Conservation (phyloP, 2,888 invertebrate species). For the Leptopilina syphax region DNA sequence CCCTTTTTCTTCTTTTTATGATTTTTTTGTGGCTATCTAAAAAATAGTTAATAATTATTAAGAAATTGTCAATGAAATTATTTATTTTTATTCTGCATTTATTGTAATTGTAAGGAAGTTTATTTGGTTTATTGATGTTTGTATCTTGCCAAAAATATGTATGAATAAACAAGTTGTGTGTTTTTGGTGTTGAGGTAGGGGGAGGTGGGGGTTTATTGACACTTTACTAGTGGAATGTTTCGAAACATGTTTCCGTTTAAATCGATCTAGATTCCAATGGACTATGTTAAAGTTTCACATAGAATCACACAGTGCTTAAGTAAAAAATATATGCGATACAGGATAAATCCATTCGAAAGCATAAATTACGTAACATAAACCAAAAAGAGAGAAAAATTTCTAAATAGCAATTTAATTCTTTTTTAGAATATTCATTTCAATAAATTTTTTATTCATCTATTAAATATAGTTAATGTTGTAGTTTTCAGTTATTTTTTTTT, state of each 20-base stretch:
- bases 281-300: slow-evolving; percentile 17
- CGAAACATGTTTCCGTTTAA: slow-evolving; percentile 38
- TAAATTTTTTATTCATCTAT: no score
- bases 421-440: no score
- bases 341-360: slow-evolving; percentile 3
- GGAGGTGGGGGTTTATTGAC: neutral
- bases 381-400: neutral
- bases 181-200: no score
- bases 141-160: neutral
- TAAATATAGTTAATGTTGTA: no score
- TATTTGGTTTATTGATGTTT: no score
- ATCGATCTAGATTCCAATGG: slow-evolving; percentile 30
- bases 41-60: no score
- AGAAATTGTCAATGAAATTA: no score
- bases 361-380: neutral
- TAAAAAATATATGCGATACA: slow-evolving; percentile 6
- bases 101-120: no score
- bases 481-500: no score
- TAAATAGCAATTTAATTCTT: neutral
- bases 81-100: no score
- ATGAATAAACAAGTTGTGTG: slow-evolving; percentile 9
- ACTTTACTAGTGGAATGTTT: slow-evolving; percentile 31
- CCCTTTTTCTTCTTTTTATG: no score
- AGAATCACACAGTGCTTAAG: neutral
- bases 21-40: no score